phyloP scores from a whole-genome alignment of 2,113 vertebrate genomes.

The Alethe diademata region DNA sequence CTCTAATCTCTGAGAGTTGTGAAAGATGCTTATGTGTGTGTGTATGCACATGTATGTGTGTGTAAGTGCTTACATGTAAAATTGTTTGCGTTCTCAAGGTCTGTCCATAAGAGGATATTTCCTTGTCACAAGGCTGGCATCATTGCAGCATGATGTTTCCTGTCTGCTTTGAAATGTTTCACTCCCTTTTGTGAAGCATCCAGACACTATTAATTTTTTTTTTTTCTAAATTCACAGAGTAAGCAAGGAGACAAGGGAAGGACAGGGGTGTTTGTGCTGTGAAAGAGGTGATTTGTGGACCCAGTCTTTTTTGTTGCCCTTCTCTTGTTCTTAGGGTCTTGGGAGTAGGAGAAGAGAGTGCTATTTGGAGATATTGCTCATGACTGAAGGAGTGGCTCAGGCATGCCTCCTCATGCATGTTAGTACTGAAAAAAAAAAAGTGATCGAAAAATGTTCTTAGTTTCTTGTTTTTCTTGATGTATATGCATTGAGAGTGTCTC shows the following conservation, averaged over 20 bases:
- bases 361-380: neutral
- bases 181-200: neutral
- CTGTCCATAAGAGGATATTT: too few species aligned
- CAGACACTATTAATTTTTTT: neutral
- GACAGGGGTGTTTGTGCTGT: neutral
- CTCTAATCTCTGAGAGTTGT: neutral
- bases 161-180: neutral
- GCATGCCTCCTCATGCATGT: neutral
- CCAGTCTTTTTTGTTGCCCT: neutral
- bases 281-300: neutral
- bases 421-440: neutral
- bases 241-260: neutral
- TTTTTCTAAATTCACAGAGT: neutral
- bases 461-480: neutral
- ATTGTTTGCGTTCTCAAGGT: neutral
- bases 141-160: neutral
- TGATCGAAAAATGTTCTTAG: neutral
- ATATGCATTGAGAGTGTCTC: neutral
- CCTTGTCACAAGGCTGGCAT: neutral
- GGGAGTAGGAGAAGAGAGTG: neutral
- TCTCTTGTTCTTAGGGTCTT: neutral
- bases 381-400: neutral
- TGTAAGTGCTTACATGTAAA: neutral
- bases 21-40: neutral
- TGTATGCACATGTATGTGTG: accelerated